phyloP scores from a whole-genome alignment of 1,140 invertebrate genomes.

The Anastatus disparis region DNA sequence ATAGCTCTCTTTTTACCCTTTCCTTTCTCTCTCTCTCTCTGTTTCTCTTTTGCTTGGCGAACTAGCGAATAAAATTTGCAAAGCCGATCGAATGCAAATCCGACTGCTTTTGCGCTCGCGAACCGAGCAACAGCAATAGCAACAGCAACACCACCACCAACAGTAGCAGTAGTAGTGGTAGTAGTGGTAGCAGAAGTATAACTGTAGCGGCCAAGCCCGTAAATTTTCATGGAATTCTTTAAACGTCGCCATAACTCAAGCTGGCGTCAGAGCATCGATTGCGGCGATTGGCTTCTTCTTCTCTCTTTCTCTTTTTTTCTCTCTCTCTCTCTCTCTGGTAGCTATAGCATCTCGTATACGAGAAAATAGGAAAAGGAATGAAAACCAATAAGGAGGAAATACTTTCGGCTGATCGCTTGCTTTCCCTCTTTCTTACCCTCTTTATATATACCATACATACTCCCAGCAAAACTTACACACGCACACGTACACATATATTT shows the following conservation, averaged over 20 bases:
- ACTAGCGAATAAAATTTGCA: constrained; percentile 46
- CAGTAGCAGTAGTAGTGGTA: not conserved
- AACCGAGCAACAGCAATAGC: not conserved
- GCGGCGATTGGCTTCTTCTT: constrained; percentile 38
- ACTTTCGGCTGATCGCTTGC: constrained; percentile 4
- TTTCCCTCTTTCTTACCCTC: not conserved
- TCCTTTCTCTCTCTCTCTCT: too few relatives aligned
- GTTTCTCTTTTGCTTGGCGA: too few relatives aligned
- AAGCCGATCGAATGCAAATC: constrained; percentile 56
- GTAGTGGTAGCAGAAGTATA: not conserved
- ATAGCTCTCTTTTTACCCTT: not conserved
- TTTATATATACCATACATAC: too few relatives aligned
- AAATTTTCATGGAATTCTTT: constrained; percentile 42
- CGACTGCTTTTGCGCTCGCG: constrained; percentile 7
- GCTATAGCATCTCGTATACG: not conserved
- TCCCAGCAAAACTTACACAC: too few relatives aligned
- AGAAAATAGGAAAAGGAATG: constrained; percentile 29
- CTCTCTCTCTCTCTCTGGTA: too few relatives aligned
- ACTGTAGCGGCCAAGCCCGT: constrained; percentile 13
- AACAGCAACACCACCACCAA: too few relatives aligned
- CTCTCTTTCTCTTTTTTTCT: too few relatives aligned
- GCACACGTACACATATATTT: too few relatives aligned
- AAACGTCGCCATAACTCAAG: constrained; percentile 39
- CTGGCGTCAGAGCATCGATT: constrained; percentile 27
- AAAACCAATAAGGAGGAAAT: constrained; percentile 38